Evolutionary conservation across 2,888 invertebrate genomes (phyloP).

Genomic region (Gasteruption jaculator): DNA sequence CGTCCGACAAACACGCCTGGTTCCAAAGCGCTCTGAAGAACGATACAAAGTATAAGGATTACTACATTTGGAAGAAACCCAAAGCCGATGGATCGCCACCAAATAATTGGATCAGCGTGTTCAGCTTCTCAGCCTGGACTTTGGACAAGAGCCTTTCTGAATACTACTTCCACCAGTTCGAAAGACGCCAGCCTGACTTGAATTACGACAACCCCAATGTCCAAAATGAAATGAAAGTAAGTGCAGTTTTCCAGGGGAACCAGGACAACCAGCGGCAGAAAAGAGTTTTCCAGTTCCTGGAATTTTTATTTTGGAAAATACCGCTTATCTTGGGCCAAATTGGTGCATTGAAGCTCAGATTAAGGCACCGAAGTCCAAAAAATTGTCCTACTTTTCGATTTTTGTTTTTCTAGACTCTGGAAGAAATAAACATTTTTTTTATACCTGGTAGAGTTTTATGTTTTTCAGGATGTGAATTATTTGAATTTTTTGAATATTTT

Average conservation of each 20-base stretch:
- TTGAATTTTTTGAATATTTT: too few relatives aligned
- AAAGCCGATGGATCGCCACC: conserved; percentile 35
- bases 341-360: too few relatives aligned
- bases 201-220: conserved; percentile 52
- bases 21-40: conserved; percentile 49
- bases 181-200: conserved; percentile 56
- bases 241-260: too few relatives aligned
- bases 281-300: not conserved
- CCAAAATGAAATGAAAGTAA: conserved; percentile 43
- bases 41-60: conserved; percentile 49
- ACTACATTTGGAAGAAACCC: conserved; percentile 54
- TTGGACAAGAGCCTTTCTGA: conserved; percentile 46
- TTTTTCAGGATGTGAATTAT: too few relatives aligned
- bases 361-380: too few relatives aligned
- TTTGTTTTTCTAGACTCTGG: too few relatives aligned
- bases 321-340: too few relatives aligned
- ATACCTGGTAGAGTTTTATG: too few relatives aligned
- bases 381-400: too few relatives aligned
- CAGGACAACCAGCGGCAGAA: not conserved
- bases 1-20: conserved; percentile 57
- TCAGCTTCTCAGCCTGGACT: conserved; percentile 56
- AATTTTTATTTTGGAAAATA: not conserved
- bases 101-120: conserved; percentile 55
- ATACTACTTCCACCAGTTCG: conserved; percentile 58
- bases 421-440: too few relatives aligned